Evolutionary conservation across 1,140 invertebrate species (phyloP).

Genomic region (Calycopis cecrops): DNA sequence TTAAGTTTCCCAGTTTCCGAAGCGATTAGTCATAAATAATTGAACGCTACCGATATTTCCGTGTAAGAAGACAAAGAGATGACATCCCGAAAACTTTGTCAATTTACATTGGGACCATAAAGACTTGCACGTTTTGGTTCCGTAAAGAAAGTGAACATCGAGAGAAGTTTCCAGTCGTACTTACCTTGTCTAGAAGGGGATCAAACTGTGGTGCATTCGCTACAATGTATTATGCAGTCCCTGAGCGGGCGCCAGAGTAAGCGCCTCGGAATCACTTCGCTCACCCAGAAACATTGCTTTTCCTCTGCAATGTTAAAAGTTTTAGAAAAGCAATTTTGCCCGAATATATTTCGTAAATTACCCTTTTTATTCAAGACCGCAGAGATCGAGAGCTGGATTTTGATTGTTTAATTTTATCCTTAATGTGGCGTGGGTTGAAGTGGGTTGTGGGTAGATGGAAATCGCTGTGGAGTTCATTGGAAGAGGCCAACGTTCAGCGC

Average conservation of each 20-base stretch:
- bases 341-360: constrained; percentile 49
- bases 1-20: constrained; percentile 47
- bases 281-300: constrained; percentile 46
- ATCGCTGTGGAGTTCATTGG: no score
- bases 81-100: constrained; percentile 66
- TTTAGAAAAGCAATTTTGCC: constrained; percentile 37
- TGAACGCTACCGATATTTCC: constrained; percentile 59
- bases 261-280: constrained; percentile 59
- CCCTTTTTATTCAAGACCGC: constrained; percentile 11
- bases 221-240: constrained; percentile 71
- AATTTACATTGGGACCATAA: constrained; percentile 64
- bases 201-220: constrained; percentile 71
- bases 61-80: constrained; percentile 64
- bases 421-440: no score
- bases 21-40: constrained; percentile 69
- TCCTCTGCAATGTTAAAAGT: constrained; percentile 52
- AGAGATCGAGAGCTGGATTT: constrained; percentile 25
- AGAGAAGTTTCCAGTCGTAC: constrained; percentile 68
- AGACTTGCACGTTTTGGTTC: constrained; percentile 61
- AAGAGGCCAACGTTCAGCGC: no score
- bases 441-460: no score
- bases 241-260: constrained; percentile 49
- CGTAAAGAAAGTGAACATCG: constrained; percentile 64
- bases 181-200: constrained; percentile 71
- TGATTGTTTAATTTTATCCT: background rate